A percentile compares a stretch with the other conserved stretches of the same genome.
Evolutionary conservation across 2,888 invertebrate species (phyloP).

Genomic region (Lomographa bimaculata): DNA sequence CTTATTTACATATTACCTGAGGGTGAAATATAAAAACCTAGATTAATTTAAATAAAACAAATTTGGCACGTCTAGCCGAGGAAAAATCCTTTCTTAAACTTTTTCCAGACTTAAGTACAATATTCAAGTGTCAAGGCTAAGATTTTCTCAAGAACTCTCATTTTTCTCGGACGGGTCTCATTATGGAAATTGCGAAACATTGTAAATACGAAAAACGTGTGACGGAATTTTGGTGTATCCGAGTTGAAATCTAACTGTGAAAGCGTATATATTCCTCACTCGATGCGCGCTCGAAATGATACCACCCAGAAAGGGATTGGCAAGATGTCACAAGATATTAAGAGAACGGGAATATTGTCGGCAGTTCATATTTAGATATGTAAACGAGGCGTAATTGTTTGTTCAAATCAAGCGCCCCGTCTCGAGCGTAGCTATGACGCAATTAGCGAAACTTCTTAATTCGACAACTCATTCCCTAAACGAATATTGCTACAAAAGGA

Average conservation of each 20-base stretch:
- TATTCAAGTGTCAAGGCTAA: slow-evolving; percentile 24
- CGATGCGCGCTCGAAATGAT: slow-evolving; percentile 29
- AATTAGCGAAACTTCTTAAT: slow-evolving; percentile 72
- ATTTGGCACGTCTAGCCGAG: slow-evolving; percentile 11
- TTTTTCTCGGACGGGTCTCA: slow-evolving; percentile 31
- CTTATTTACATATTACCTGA: too few species aligned
- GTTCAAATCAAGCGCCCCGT: slow-evolving; percentile 47
- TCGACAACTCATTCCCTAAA: slow-evolving; percentile 58
- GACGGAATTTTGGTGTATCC: slow-evolving; percentile 34
- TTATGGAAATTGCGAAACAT: slow-evolving; percentile 31
- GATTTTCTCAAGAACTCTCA: slow-evolving; percentile 30
- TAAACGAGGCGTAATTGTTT: slow-evolving; percentile 45
- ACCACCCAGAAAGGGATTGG: slow-evolving; percentile 25
- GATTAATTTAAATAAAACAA: slow-evolving; percentile 12
- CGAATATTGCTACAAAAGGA: slow-evolving; percentile 70
- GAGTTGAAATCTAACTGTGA: slow-evolving; percentile 29
- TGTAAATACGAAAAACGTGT: slow-evolving; percentile 30
- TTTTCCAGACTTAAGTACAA: slow-evolving; percentile 21
- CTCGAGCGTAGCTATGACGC: slow-evolving; percentile 41
- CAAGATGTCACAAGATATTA: slow-evolving; percentile 30
- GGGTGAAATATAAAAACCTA: too few species aligned
- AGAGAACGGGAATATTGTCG: slow-evolving; percentile 24
- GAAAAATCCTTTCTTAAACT: slow-evolving; percentile 16
- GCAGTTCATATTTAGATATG: slow-evolving; percentile 39
- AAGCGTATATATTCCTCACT: slow-evolving; percentile 33